Conservation (phyloP, 2,888 invertebrate species). For the Diadegma fenestrale region DNA sequence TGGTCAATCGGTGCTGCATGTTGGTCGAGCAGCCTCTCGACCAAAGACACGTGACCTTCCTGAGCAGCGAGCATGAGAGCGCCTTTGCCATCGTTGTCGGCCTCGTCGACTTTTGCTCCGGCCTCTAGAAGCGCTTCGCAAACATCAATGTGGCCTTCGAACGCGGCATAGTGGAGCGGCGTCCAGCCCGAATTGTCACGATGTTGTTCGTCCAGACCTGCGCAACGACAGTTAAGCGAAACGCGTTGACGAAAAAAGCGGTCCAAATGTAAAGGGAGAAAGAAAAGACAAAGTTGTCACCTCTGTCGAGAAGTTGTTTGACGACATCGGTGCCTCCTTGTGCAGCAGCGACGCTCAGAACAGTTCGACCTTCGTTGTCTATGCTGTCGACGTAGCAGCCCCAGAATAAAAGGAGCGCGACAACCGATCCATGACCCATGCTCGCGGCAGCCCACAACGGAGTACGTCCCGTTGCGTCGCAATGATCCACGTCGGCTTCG, state of each 20-base stretch:
- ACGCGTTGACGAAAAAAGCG: neutral
- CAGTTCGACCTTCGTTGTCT: constrained; percentile 97
- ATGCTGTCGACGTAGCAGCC: constrained; percentile 98
- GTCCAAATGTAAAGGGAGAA: too few species aligned
- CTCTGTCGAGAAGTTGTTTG: constrained; percentile 94
- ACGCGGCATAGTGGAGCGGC: constrained; percentile 97
- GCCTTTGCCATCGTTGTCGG: constrained; percentile 96
- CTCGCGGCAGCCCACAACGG: constrained; percentile 97
- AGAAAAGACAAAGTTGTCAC: constrained; percentile 80
- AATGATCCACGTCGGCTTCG: constrained; percentile 96
- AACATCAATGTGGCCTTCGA: constrained; percentile 95
- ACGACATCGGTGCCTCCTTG: constrained; percentile 96
- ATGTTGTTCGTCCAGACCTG: constrained; percentile 92
- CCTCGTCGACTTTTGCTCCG: constrained; percentile 94
- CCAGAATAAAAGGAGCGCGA: constrained; percentile 96
- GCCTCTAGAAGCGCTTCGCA: constrained; percentile 93
- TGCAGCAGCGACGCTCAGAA: constrained; percentile 93
- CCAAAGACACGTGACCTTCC: constrained; percentile 91
- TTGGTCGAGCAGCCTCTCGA: constrained; percentile 89
- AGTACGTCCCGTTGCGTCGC: constrained; percentile 92
- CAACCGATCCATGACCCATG: constrained; percentile 95
- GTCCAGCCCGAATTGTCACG: constrained; percentile 99
- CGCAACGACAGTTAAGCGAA: neutral
- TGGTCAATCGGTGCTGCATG: constrained; percentile 93
- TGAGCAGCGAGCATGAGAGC: constrained; percentile 95